Evolutionary conservation across 2,888 invertebrate genomes (phyloP).

Genomic region (Mythimna loreyi): DNA sequence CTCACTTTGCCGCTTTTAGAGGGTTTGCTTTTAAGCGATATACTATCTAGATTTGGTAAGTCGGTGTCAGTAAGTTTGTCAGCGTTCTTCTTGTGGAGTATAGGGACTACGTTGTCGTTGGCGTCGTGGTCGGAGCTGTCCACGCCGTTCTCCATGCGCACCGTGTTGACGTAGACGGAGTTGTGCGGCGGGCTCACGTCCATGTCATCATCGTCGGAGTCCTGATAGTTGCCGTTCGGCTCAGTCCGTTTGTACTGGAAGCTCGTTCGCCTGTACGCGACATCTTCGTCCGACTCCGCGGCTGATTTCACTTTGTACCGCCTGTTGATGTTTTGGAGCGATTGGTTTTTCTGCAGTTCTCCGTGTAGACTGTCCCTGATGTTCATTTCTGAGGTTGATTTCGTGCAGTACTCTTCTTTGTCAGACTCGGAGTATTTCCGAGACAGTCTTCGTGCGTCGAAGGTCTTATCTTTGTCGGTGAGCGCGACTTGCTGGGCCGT

Average conservation of each 20-base stretch:
- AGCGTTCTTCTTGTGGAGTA: conserved; percentile 58
- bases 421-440: conserved; percentile 85
- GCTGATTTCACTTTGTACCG: conserved; percentile 70
- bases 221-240: conserved; percentile 82
- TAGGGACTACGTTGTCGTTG: conserved; percentile 79
- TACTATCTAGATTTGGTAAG: conserved; percentile 81
- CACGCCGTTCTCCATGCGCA: conserved; percentile 82
- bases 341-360: conserved; percentile 85
- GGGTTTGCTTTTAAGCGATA: conserved; percentile 80
- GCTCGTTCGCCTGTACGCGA: conserved; percentile 73
- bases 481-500: conserved; percentile 40
- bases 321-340: conserved; percentile 84
- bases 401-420: conserved; percentile 84
- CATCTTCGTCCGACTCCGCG: conserved; percentile 83
- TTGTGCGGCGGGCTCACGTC: conserved; percentile 71
- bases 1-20: conserved; percentile 81
- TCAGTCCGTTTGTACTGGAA: conserved; percentile 80
- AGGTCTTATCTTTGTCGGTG: conserved; percentile 56
- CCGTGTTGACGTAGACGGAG: conserved; percentile 69
- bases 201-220: conserved; percentile 82
- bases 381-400: conserved; percentile 83
- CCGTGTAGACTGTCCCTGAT: conserved; percentile 77
- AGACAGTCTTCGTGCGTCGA: conserved; percentile 64
- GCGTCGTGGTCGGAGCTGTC: conserved; percentile 84
- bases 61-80: conserved; percentile 73